Percentiles rank a stretch among this genome's conserved stretches.
Evolutionary conservation across 2,113 vertebrate genomes (phyloP).

Genomic region (Tor tambroides): DNA sequence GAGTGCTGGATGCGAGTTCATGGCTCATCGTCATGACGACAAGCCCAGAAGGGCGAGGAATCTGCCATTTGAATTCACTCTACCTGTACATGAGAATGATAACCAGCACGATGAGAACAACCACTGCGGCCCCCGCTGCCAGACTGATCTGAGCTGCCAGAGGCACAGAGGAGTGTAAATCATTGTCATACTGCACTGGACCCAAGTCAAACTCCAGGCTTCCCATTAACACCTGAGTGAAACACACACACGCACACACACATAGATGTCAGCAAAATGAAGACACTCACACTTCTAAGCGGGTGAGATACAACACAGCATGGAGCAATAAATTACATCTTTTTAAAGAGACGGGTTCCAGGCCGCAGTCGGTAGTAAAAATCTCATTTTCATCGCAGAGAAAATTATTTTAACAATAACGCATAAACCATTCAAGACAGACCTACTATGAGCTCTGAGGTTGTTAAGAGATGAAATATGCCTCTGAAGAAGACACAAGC

Average conservation of each 20-base stretch:
- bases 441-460: background rate
- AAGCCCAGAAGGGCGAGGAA: background rate
- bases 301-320: background rate
- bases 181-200: conserved; percentile 82
- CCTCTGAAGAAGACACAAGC: background rate
- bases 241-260: conserved; percentile 29
- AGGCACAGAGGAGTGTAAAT: conserved; percentile 75
- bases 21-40: background rate
- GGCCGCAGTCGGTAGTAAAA: background rate
- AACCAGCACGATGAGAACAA: conserved; percentile 82
- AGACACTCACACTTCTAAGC: background rate
- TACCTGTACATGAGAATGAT: conserved; percentile 91
- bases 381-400: background rate
- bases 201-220: conserved; percentile 82
- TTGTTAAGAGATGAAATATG: background rate
- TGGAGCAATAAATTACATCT: background rate
- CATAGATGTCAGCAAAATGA: conserved; percentile 37
- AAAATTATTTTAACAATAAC: background rate
- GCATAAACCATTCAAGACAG: background rate
- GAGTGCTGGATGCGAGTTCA: background rate
- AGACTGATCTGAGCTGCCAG: conserved; percentile 81
- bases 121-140: conserved; percentile 76
- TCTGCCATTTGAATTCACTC: background rate
- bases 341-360: background rate
- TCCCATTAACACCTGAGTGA: conserved; percentile 85